phyloP scores from a whole-genome alignment of 1,140 invertebrate species.

The Panagrolaimus sp. region DNA sequence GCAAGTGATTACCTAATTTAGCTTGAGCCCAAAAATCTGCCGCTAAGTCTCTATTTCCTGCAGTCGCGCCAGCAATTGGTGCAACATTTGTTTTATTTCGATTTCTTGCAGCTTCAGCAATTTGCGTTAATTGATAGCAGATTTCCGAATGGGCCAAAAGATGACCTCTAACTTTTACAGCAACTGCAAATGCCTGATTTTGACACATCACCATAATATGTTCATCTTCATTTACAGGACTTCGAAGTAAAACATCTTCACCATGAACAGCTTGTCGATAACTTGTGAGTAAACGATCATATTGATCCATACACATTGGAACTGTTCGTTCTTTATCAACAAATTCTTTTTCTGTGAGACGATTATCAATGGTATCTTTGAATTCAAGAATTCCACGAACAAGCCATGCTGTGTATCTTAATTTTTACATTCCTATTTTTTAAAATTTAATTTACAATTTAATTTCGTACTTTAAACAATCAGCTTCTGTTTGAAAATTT shows the following conservation, averaged over 20 bases:
- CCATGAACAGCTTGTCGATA: slow-evolving; percentile 75
- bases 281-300: slow-evolving; percentile 80
- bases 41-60: slow-evolving; percentile 47
- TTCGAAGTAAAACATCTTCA: slow-evolving; percentile 63
- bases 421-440: slow-evolving; percentile 10
- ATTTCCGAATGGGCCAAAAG: slow-evolving; percentile 35
- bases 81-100: slow-evolving; percentile 27
- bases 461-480: slow-evolving; percentile 49
- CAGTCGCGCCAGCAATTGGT: slow-evolving; percentile 39
- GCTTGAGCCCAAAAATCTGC: slow-evolving; percentile 38
- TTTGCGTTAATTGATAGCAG: slow-evolving; percentile 36
- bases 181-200: slow-evolving; percentile 67
- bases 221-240: slow-evolving; percentile 61
- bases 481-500: slow-evolving; percentile 66
- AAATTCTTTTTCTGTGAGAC: slow-evolving; percentile 31
- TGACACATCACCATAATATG: slow-evolving; percentile 84
- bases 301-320: slow-evolving; percentile 83
- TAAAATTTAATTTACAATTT: slow-evolving; percentile 18
- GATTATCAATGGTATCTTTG: slow-evolving; percentile 76
- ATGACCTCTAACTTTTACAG: slow-evolving; percentile 21
- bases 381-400: slow-evolving; percentile 79
- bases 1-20: slow-evolving; percentile 3
- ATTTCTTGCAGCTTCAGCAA: slow-evolving; percentile 40
- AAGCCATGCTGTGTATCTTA: slow-evolving; percentile 75
- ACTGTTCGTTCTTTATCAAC: not conserved